Conservation (phyloP, 2,888 invertebrate genomes). For the Bellardia pandia region DNA sequence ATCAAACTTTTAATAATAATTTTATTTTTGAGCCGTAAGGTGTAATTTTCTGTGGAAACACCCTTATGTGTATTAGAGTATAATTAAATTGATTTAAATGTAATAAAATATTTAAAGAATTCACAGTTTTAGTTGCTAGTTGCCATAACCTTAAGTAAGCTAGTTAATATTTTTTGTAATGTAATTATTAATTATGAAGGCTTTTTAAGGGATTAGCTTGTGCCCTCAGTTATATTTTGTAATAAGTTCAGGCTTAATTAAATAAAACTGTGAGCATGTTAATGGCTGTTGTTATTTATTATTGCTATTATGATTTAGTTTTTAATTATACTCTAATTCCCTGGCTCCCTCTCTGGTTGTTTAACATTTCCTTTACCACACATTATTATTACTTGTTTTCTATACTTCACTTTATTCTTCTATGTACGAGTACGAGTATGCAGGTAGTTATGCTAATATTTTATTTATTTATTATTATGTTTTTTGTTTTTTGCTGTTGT, state of each 20-base stretch:
- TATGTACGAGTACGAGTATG: background rate
- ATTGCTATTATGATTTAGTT: conserved; percentile 43
- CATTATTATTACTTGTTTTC: background rate
- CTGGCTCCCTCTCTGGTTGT: background rate
- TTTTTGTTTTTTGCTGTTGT: conserved; percentile 18
- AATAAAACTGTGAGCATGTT: conserved; percentile 25
- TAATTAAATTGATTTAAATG: background rate
- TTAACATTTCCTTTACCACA: background rate
- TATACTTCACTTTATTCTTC: background rate
- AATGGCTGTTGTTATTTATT: conserved; percentile 4
- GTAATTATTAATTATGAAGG: background rate
- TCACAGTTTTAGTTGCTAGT: background rate
- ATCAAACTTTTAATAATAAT: too few species aligned
- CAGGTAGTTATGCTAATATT: background rate
- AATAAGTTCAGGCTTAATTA: conserved; percentile 1
- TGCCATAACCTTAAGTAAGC: too few species aligned
- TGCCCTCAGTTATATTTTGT: background rate
- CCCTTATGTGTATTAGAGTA: background rate
- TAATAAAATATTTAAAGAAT: background rate
- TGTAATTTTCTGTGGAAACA: too few species aligned
- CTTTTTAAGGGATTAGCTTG: background rate
- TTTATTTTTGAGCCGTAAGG: too few species aligned
- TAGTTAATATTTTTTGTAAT: too few species aligned
- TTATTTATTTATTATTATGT: conserved; percentile 19
- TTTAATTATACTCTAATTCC: conserved; percentile 19